phyloP scores from a whole-genome alignment of 2,888 invertebrate genomes.

The Melipona bicolor region DNA sequence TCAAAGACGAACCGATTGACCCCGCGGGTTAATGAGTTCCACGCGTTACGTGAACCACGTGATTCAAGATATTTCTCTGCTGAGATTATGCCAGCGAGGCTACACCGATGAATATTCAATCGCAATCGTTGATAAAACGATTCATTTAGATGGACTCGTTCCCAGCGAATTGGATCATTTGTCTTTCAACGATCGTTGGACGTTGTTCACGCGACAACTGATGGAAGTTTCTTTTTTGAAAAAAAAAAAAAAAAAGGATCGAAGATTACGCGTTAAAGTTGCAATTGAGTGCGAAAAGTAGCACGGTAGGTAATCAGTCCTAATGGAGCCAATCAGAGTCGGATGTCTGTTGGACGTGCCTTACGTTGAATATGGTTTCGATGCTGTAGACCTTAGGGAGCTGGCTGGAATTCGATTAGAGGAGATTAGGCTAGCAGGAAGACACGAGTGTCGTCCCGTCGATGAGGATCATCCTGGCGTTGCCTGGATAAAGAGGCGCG shows the following conservation, averaged over 20 bases:
- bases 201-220: not conserved
- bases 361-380: not conserved
- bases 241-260: not conserved
- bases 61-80: constrained; percentile 40
- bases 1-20: constrained; percentile 47
- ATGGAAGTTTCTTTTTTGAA: not conserved
- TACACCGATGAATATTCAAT: constrained; percentile 47
- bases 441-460: constrained; percentile 29
- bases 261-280: not conserved
- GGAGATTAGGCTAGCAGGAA: constrained; percentile 56
- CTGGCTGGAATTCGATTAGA: constrained; percentile 66
- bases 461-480: constrained; percentile 53
- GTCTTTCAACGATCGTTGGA: not conserved
- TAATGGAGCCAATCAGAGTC: constrained; percentile 24
- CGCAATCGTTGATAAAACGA: constrained; percentile 19
- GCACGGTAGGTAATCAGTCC: not conserved
- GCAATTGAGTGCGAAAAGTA: not conserved
- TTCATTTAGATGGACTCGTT: constrained; percentile 23
- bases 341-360: not conserved
- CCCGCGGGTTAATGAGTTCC: constrained; percentile 49
- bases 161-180: constrained; percentile 2
- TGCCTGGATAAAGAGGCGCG: constrained; percentile 35
- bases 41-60: constrained; percentile 37
- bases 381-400: constrained; percentile 29
- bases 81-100: constrained; percentile 14